Evolutionary conservation across 2,888 invertebrate genomes (phyloP), one percentile per base, ranked within the genome.

Genomic region (Polyploca ridens): DNA sequence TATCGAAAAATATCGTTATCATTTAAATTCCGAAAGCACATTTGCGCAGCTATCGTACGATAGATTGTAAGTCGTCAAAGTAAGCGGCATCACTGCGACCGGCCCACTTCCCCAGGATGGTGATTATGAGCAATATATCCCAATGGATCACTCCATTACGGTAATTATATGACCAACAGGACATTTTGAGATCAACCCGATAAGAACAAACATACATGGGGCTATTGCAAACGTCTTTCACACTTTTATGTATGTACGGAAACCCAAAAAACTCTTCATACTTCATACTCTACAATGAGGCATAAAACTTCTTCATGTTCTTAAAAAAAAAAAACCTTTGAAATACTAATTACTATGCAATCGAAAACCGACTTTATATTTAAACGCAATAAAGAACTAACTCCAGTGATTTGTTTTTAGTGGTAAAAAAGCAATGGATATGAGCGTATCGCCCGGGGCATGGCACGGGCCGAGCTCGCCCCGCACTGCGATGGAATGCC

Each of bases 381-480:
- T 44, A 38, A 41, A 38, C 5, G 27, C 1, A 0, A 69, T 76
- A 84, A 66, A 71, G 79, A 73, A 66, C 46, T 67, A 70, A 71
- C 62, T 81, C 44, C 63, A 65, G 59, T 67, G 64, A 33, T 54
- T 46, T 49, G 13, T 59, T 69, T 63, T 64, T 58, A 44, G 41
- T 41, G 27, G 38, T 38, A 54, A 64, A 78, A 72, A 74, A 76
- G 74, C 74, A 70, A 61, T 72, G 79, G 74, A 71, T 75, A 76
- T 67, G 73, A 72, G 72, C 74, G 73, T 70, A 68, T 69, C 67
- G 88, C 88, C 89, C 65, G 81, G 68, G 88, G 88, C 88, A 71
- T 89, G 88, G 88, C 88, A 89, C 88, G 88, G 86, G 88, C 88
- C 85, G 64, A 73, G 74, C 72, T 72, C 69, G 73, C 81, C 19